These are phyloP conservation scores for Oriolus oriolus DNA, from an alignment of 2,113 vertebrate species.

Conservation along the genomic window DNA sequence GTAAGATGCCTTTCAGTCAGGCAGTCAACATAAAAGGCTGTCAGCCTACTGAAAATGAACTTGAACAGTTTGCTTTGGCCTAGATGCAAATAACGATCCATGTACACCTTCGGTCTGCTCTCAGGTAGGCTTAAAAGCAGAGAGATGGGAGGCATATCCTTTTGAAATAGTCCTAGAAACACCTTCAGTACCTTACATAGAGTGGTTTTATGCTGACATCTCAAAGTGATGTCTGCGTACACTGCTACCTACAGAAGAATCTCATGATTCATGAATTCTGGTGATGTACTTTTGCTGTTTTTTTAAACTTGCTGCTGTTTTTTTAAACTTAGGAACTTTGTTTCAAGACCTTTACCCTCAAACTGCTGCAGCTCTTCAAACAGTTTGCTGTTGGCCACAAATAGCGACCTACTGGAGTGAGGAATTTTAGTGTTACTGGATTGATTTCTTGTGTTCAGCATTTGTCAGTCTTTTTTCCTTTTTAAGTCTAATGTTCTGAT, in stretches of 20 bases:
- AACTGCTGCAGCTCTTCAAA: not conserved
- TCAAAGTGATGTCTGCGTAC: accelerated
- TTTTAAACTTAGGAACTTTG: not conserved
- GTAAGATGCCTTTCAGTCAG: not conserved
- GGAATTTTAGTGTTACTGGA: not conserved
- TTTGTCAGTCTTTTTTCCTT: not conserved
- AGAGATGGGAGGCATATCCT: not conserved
- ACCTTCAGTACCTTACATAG: not conserved
- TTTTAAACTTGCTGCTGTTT: not conserved
- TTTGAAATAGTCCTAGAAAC: not conserved
- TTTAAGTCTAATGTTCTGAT: not conserved
- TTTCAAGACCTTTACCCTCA: not conserved
- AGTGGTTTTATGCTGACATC: not conserved
- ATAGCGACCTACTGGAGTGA: not conserved
- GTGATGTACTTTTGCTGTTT: not conserved
- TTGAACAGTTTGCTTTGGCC: not conserved
- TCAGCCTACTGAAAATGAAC: not conserved
- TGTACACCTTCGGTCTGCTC: not conserved
- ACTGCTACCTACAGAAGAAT: not conserved
- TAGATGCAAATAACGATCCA: not conserved
- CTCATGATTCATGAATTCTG: not conserved
- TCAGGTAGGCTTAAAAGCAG: not conserved
- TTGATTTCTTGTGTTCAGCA: not conserved
- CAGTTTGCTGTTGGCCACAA: not conserved
- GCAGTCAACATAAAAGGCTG: not conserved